A percentile compares a stretch with the other conserved stretches of the same genome.
Conservation (phyloP, 1,140 invertebrate species). For the Drosophila punjabiensis region DNA sequence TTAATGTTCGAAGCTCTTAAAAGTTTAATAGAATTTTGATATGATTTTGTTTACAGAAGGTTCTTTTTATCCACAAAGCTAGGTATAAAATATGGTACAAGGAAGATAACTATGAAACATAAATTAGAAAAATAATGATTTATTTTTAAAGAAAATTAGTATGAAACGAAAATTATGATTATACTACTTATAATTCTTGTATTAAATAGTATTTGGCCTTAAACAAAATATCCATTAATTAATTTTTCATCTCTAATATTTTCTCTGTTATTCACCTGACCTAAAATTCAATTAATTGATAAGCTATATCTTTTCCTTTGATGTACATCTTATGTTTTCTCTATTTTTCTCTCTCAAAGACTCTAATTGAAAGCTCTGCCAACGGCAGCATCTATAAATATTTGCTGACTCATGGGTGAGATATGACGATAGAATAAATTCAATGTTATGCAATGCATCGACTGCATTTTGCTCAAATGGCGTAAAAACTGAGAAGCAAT, state of each 20-base stretch:
- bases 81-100: background rate
- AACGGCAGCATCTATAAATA: slow-evolving; percentile 19
- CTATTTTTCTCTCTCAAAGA: background rate
- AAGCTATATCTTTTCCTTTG: background rate
- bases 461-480: slow-evolving; percentile 60
- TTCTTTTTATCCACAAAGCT: background rate
- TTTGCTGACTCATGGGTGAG: slow-evolving; percentile 5
- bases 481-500: slow-evolving; percentile 61
- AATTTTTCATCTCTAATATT: background rate
- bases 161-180: no score
- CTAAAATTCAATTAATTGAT: slow-evolving; percentile 10
- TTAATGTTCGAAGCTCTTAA: background rate
- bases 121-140: no score
- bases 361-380: slow-evolving; percentile 15
- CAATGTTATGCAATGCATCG: slow-evolving; percentile 43
- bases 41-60: background rate
- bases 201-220: no score
- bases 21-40: background rate
- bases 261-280: background rate
- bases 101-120: no score
- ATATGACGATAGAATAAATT: slow-evolving; percentile 18
- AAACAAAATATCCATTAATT: no score
- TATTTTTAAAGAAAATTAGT: no score
- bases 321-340: background rate
- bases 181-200: no score